Base-by-base conservation (phyloP, 2,888 invertebrate species). In the Protophormia terraenovae region DNA sequence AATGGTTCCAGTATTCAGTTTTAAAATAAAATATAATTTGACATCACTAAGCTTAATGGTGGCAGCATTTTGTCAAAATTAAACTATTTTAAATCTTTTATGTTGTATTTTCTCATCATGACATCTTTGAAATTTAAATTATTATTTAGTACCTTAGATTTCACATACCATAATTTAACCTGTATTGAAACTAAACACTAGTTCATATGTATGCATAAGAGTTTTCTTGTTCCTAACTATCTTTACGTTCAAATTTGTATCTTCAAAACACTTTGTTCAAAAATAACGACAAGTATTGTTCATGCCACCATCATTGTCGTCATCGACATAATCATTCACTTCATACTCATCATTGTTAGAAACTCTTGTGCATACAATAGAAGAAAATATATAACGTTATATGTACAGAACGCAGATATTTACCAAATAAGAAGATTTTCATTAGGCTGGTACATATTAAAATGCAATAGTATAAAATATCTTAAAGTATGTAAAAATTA, bases 241-340 rank as follows among this genome's bases (percentile, higher is more conserved):
- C 32, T 14, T 47, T 50, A 10, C 8, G 10, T 14, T 14, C 1
- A 32, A 14, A 14, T 22, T 14, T 32, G 8, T 50, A 3, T 32
- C 67, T 50, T 67, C 14, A 19, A 32, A 14, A 67, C 29, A 35
- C 3, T 67, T 69, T 69, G 29, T 50, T 14, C 8, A 32, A 27
- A 60, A 22, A 50, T 32, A 67, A 50, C 29, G 50, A 50, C 67
- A 50, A 50, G 38, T 45, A 64, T 27, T 64, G 64, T 50, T 32
- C 7, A 50, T 50, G 32, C 47, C 27, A 67, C 19, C 47, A 32
- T 35, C 32, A 50, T 22, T 50, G 66, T 50, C 22, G 14, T 35
- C 14, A 22, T 50, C 50, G 14, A 50, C 47, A 29, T 69, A 50
- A 50, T 69, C 47, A 60, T 60, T 35, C 19, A 12, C 12, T 35